Base-by-base conservation (phyloP, 2,888 invertebrate species). In the Heliconius hortense region DNA sequence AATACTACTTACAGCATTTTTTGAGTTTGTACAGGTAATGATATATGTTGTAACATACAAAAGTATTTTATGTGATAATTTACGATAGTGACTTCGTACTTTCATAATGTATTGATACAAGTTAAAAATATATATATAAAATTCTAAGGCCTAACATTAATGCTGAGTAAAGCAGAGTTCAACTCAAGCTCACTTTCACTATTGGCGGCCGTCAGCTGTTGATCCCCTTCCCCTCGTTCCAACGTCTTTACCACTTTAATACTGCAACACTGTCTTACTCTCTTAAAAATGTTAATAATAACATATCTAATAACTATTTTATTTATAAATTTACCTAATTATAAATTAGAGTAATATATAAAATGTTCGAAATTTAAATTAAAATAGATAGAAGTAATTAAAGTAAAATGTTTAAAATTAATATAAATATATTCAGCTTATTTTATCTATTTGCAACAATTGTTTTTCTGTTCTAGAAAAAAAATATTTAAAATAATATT, bases 121-220 rank as follows among this genome's bases (percentile, higher is more conserved):
- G 11, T 2, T 28, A 10, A 73, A 68, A 24, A 53, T 13, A 53
- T 28, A 31, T 18, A 64, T 39, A 4, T 11, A 18, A 53, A 24
- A 31, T 31, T 31, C 21, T 43, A 62, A 70, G 56, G 59, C 69
- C 72, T 77, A 66, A 69, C 48, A 56, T 72, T 72, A 77, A 28
- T 59, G 53, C 76, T 79, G 67, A 73, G 77, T 77, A 75, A 48
- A 77, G 76, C 75, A 62, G 70, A 72, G 73, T 78, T 76, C 79
- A 85, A 82, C 82, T 84, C 84, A 86, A 86, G 86, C 83, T 89
- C 88, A 94, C 94, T 94, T 94, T 94, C 94, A 93, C 94, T 94
- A 83, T 85, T 92, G 89, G 87, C 89, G 94, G 93, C 92, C 93
- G 89, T 84, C 93, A 91, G 93, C 93, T 92, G 91, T 84, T 82